Evolutionary conservation across 2,888 invertebrate species (phyloP).

Genomic region (Chymomyza procnemis): DNA sequence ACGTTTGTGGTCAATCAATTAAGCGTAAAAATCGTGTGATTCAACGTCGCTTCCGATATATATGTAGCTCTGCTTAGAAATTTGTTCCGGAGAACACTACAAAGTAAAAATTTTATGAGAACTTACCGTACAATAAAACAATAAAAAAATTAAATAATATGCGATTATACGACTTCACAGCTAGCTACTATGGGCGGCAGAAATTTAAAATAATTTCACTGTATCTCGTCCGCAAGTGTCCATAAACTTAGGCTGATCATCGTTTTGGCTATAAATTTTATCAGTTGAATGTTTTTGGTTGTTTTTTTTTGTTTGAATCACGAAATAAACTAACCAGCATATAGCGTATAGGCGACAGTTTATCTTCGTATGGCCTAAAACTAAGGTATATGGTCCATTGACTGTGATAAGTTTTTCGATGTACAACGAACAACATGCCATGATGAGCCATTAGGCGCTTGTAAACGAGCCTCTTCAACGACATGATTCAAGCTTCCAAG

Average conservation of each 20-base stretch:
- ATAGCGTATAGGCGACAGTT: neutral
- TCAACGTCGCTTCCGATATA: too few relatives aligned
- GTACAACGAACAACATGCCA: constrained; percentile 32
- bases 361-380: neutral
- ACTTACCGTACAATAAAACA: too few relatives aligned
- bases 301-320: neutral
- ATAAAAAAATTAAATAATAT: too few relatives aligned
- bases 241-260: neutral
- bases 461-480: constrained; percentile 42
- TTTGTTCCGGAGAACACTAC: too few relatives aligned
- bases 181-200: too few relatives aligned
- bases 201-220: too few relatives aligned
- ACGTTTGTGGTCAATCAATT: too few relatives aligned
- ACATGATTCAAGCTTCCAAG: neutral
- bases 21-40: too few relatives aligned
- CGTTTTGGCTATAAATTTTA: neutral
- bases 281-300: neutral
- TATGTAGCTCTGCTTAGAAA: too few relatives aligned
- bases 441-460: constrained; percentile 69
- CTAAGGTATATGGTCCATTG: constrained; percentile 19
- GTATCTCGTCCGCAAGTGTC: neutral
- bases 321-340: constrained; percentile 14
- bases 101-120: too few relatives aligned
- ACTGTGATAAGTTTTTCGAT: constrained; percentile 25
- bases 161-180: too few relatives aligned